Conservation (phyloP, 2,888 invertebrate genomes). For the Campoplex capitator region DNA sequence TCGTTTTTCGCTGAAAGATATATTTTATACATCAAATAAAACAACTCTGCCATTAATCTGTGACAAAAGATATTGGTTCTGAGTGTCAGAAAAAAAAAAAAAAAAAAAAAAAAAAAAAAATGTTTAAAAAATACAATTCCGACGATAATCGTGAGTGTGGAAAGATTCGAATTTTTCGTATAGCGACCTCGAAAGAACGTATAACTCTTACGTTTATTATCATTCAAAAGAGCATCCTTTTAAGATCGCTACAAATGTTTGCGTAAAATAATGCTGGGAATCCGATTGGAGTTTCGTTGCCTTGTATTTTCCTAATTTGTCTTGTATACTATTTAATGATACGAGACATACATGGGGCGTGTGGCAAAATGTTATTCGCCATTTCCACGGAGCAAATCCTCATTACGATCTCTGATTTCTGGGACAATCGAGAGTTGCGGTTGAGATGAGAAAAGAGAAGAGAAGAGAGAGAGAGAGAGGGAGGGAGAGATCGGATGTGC, state of each 20-base stretch:
- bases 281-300: constrained; percentile 31
- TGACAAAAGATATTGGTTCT: neutral
- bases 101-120: neutral
- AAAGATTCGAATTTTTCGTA: neutral
- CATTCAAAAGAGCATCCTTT: neutral
- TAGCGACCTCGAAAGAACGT: neutral
- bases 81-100: neutral
- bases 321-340: constrained; percentile 5
- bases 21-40: neutral
- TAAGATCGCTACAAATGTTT: neutral
- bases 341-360: constrained; percentile 24
- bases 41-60: neutral
- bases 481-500: constrained; percentile 55
- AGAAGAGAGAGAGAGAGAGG: constrained; percentile 2
- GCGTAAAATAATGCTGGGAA: constrained; percentile 9
- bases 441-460: neutral
- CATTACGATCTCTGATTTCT: constrained; percentile 57
- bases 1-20: neutral
- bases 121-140: neutral
- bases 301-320: constrained; percentile 45
- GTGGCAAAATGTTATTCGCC: constrained; percentile 36
- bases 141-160: neutral
- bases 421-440: constrained; percentile 58
- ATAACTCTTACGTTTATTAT: neutral
- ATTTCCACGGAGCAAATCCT: constrained; percentile 37